phyloP scores from a whole-genome alignment of 2,113 vertebrate species.

The Sturnira hondurensis region DNA sequence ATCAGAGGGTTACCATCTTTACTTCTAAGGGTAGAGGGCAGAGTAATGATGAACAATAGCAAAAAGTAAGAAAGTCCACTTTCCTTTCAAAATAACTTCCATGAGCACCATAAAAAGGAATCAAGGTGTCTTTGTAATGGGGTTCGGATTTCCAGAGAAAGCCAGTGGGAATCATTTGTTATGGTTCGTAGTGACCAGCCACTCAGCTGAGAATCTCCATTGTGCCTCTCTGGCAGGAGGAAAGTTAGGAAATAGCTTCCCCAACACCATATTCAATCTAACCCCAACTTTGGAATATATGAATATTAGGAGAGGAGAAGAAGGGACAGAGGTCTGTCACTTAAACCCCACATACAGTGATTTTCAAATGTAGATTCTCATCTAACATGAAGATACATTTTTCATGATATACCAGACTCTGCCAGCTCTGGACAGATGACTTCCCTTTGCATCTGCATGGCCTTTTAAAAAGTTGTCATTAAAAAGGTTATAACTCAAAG shows the following conservation, averaged over 20 bases:
- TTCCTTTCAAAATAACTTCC: background rate
- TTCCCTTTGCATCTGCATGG: background rate
- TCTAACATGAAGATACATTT: background rate
- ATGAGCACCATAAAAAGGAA: background rate
- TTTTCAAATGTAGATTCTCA: background rate
- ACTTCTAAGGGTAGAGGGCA: background rate
- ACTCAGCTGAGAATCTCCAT: background rate
- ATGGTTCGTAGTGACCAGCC: background rate
- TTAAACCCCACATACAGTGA: background rate
- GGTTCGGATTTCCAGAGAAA: background rate
- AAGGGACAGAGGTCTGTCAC: background rate
- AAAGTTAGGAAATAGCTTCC: background rate
- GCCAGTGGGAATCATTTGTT: background rate
- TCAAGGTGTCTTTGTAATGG: background rate
- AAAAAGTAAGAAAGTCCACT: background rate
- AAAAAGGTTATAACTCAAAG: background rate
- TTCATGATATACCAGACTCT: background rate
- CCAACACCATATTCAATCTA: background rate
- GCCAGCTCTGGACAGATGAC: background rate
- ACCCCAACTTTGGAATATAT: background rate
- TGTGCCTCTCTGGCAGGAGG: background rate
- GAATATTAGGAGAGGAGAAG: background rate
- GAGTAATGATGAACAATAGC: background rate
- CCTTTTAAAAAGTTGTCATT: background rate
- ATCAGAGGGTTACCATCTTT: background rate